These are phyloP conservation scores for Meloidogyne chitwoodi DNA, from an alignment of 1,140 invertebrate genomes.

Conservation along the genomic window DNA sequence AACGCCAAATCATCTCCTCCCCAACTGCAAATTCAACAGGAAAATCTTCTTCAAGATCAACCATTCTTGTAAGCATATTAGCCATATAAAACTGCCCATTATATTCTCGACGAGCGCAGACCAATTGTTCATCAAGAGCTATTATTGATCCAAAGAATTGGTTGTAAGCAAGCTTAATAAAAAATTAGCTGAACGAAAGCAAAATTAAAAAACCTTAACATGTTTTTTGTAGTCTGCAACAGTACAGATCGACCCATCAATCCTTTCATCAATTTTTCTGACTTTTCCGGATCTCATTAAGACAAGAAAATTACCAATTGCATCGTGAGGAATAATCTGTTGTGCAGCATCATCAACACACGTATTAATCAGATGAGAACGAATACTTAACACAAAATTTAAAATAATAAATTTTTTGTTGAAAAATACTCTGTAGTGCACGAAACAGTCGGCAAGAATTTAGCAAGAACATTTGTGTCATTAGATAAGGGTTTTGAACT, in stretches of 20 bases:
- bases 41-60: neutral
- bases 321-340: neutral
- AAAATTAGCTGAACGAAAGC: neutral
- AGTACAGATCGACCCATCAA: neutral
- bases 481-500: neutral
- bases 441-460: neutral
- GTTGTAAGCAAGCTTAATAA: neutral
- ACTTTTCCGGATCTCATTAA: neutral
- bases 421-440: neutral
- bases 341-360: neutral
- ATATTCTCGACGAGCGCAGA: constrained; percentile 23
- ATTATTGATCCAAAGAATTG: constrained; percentile 8
- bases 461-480: neutral
- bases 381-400: neutral
- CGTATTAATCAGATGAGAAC: neutral
- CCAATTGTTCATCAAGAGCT: neutral
- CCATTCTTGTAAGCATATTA: neutral
- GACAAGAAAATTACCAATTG: neutral
- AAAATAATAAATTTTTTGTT: neutral
- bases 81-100: constrained; percentile 13
- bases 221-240: neutral
- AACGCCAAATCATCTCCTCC: neutral
- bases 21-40: neutral
- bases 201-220: neutral
- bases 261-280: neutral